Percentiles rank a stretch among this genome's conserved stretches.
Conservation (phyloP, 2,888 invertebrate species). For the Augiades crinisus region DNA sequence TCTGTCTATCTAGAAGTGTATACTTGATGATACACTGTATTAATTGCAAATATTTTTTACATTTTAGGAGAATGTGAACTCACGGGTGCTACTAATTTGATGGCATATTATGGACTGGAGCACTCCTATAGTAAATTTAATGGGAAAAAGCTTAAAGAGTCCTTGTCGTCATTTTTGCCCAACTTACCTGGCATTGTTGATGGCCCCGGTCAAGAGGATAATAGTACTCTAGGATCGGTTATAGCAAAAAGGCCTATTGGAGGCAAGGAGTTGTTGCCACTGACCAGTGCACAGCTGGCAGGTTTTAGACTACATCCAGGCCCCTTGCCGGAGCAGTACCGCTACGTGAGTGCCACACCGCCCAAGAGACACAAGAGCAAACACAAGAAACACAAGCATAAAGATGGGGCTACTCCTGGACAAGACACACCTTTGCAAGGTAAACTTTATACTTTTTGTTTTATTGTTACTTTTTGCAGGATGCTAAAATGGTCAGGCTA, state of each 20-base stretch:
- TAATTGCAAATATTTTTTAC: neutral
- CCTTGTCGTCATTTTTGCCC: conserved; percentile 96
- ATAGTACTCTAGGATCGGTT: conserved; percentile 94
- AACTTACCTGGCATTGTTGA: conserved; percentile 97
- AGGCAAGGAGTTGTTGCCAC: conserved; percentile 90
- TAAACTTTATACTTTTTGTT: too few relatives aligned
- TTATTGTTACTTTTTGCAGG: too few relatives aligned
- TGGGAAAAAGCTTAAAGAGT: conserved; percentile 97
- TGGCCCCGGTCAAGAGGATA: conserved; percentile 92
- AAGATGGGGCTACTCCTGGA: conserved; percentile 89
- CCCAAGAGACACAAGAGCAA: conserved; percentile 97
- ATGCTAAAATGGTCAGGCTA: too few relatives aligned
- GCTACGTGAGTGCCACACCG: conserved; percentile 94
- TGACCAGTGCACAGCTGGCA: conserved; percentile 93
- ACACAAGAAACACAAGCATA: conserved; percentile 97
- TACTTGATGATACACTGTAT: too few relatives aligned
- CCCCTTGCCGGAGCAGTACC: conserved; percentile 97
- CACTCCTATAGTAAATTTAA: conserved; percentile 99
- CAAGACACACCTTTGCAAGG: conserved; percentile 89
- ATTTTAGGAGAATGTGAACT: conserved; percentile 92
- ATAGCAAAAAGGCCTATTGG: conserved; percentile 97
- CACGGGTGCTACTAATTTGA: conserved; percentile 98
- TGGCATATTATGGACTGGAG: conserved; percentile 97
- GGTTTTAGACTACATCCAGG: conserved; percentile 98
- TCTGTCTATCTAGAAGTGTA: neutral